These are phyloP conservation scores for Andrena flavipes DNA, from an alignment of 2,888 invertebrate species.

Conservation along the genomic window DNA sequence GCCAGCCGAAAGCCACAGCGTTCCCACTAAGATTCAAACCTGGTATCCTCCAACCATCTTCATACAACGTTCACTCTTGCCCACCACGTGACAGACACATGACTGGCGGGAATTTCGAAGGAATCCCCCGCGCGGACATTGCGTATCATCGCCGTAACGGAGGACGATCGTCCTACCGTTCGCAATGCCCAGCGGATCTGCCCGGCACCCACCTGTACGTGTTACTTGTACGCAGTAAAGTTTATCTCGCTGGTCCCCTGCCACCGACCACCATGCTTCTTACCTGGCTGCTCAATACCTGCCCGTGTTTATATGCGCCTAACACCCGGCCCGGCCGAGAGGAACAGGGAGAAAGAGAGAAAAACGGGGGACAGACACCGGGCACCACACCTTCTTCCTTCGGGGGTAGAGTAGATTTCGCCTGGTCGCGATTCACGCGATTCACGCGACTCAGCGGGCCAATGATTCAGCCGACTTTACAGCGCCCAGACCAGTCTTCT, in stretches of 20 bases:
- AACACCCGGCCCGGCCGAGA: constrained; percentile 69
- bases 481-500: constrained; percentile 39
- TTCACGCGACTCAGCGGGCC: constrained; percentile 58
- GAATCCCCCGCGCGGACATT: constrained; percentile 71
- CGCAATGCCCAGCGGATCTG: constrained; percentile 60
- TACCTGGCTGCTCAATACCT: constrained; percentile 76
- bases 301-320: constrained; percentile 75
- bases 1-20: too few species aligned
- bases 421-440: constrained; percentile 60
- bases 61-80: neutral
- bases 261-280: constrained; percentile 74
- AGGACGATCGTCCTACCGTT: constrained; percentile 73
- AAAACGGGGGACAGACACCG: constrained; percentile 5
- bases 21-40: too few species aligned
- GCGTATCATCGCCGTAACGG: constrained; percentile 79
- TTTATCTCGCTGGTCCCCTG: constrained; percentile 70
- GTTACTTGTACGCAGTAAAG: constrained; percentile 74
- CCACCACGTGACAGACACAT: neutral
- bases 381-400: constrained; percentile 72
- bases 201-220: constrained; percentile 67
- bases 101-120: constrained; percentile 35
- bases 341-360: constrained; percentile 25
- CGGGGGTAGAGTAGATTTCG: constrained; percentile 49
- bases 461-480: constrained; percentile 75
- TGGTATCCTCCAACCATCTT: neutral